A percentile compares a stretch with the other conserved stretches of the same genome.
Conservation (phyloP, 2,113 vertebrate genomes). For the Epinephelus fuscoguttatus region DNA sequence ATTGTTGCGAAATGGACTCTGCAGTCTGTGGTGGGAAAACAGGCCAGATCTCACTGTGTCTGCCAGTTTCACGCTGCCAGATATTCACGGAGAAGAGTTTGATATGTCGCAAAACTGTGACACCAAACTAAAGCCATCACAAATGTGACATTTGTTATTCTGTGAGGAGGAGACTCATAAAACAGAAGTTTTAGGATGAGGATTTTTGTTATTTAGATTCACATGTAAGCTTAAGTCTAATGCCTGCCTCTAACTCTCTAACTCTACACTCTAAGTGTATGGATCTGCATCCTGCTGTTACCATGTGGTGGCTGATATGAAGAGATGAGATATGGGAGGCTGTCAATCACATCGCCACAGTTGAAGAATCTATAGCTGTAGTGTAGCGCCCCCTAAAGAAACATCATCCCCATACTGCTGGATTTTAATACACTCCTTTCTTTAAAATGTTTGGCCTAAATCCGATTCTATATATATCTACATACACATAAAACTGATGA, state of each 20-base stretch:
- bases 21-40: conserved; percentile 52
- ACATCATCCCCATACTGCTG: background rate
- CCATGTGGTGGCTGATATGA: background rate
- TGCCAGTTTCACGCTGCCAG: conserved; percentile 46
- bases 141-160: conserved; percentile 40
- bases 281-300: conserved; percentile 30
- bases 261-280: background rate
- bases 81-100: conserved; percentile 35
- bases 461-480: background rate
- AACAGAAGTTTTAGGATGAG: conserved; percentile 14
- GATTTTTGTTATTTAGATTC: background rate
- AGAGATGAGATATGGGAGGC: background rate
- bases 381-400: background rate
- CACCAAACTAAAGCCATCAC: conserved; percentile 32
- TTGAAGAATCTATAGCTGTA: background rate
- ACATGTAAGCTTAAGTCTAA: conserved; percentile 13
- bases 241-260: too few relatives aligned
- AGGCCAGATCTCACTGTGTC: conserved; percentile 28
- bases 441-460: background rate
- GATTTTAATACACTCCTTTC: background rate
- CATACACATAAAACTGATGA: background rate
- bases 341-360: background rate
- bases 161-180: background rate
- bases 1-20: conserved; percentile 68
- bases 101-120: conserved; percentile 42